Percentiles rank a stretch among this genome's conserved stretches.
phyloP scores from a whole-genome alignment of 2,888 invertebrate species.

The Diplazon laetatorius region DNA sequence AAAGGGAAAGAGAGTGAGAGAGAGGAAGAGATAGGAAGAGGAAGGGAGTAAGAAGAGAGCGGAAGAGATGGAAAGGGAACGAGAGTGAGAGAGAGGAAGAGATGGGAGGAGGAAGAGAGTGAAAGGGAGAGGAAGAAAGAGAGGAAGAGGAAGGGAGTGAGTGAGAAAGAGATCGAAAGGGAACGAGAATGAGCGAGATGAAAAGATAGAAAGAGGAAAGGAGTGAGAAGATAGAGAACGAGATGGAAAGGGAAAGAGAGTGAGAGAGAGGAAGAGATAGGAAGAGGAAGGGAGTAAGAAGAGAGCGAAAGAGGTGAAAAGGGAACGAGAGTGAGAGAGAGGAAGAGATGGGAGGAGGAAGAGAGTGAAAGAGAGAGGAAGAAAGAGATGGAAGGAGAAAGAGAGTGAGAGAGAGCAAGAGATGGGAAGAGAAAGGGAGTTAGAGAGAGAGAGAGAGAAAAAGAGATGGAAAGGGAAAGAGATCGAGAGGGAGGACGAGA shows the following conservation, averaged over 20 bases:
- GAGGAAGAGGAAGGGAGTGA: conserved; percentile 53
- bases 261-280: conserved; percentile 29
- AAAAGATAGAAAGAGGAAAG: conserved; percentile 7
- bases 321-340: too few species aligned
- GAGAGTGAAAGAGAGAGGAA: conserved; percentile 56
- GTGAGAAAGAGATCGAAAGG: conserved; percentile 56
- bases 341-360: conserved; percentile 54
- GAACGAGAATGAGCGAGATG: conserved; percentile 31
- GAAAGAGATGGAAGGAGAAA: conserved; percentile 20
- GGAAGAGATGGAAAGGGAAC: too few species aligned
- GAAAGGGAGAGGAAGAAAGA: conserved; percentile 36
- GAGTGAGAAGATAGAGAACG: conserved; percentile 53
- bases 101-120: conserved; percentile 23
- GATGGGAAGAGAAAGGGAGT: too few species aligned
- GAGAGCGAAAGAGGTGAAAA: conserved; percentile 46
- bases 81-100: conserved; percentile 16
- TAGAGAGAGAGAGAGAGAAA: conserved; percentile 54
- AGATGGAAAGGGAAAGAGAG: conserved; percentile 55
- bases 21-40: conserved; percentile 52
- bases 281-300: conserved; percentile 2
- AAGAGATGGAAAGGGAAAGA: conserved; percentile 55
- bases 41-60: conserved; percentile 59
- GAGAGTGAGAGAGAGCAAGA: conserved; percentile 5
- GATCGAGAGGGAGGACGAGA: conserved; percentile 44
- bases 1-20: conserved; percentile 33